A percentile compares a stretch with the other conserved stretches of the same genome.
phyloP scores from a whole-genome alignment of 1,140 invertebrate species.

The Bicyclus anynana region DNA sequence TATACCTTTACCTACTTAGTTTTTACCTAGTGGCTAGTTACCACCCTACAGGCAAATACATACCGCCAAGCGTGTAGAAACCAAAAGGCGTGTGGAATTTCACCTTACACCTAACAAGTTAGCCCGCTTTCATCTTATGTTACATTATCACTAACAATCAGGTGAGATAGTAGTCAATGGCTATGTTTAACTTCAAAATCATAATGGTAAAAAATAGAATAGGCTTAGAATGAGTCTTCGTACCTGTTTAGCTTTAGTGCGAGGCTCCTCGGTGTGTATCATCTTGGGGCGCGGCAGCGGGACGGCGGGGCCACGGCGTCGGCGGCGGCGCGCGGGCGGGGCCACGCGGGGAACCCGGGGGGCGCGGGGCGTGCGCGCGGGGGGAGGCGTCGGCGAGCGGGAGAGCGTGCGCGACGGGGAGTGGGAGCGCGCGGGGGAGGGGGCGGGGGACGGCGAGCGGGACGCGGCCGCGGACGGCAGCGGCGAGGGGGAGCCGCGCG shows the following conservation, averaged over 20 bases:
- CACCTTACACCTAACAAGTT: too few species aligned
- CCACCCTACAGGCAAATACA: too few species aligned
- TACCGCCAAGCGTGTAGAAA: too few species aligned
- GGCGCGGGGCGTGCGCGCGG: slow-evolving; percentile 70
- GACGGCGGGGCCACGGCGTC: slow-evolving; percentile 7
- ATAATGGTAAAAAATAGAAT: too few species aligned
- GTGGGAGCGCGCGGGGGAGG: slow-evolving; percentile 32
- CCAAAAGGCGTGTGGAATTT: too few species aligned
- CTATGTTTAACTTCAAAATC: too few species aligned
- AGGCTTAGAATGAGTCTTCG: slow-evolving; percentile 27
- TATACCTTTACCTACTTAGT: too few species aligned
- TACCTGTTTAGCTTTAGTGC: slow-evolving; percentile 60
- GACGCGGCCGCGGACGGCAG: too few species aligned
- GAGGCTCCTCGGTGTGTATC: slow-evolving; percentile 80
- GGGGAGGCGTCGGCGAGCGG: slow-evolving; percentile 11
- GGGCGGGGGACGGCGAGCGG: neutral
- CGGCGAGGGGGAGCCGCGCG: neutral
- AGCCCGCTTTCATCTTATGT: too few species aligned
- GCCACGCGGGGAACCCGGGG: slow-evolving; percentile 58
- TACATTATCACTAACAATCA: too few species aligned
- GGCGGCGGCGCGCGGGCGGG: slow-evolving; percentile 49
- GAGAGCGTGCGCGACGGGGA: neutral
- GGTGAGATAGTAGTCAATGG: too few species aligned
- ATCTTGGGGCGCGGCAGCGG: slow-evolving; percentile 81
- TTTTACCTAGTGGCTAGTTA: too few species aligned